Base-by-base conservation (phyloP, 1,140 invertebrate species). In the Trissolcus basalis region DNA sequence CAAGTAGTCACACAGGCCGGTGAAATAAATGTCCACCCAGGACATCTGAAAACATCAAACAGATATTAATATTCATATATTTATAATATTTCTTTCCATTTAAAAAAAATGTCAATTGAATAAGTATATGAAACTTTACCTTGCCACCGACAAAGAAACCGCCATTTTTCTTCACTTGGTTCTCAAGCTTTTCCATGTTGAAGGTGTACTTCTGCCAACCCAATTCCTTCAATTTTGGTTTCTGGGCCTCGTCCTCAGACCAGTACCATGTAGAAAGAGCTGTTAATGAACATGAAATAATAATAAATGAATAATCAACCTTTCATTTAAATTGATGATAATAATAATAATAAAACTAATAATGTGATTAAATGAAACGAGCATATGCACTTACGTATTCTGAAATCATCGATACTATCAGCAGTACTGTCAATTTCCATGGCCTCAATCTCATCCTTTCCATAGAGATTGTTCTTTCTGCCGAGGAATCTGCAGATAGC, bases 121-220 rank as follows among this genome's bases (percentile, higher is more conserved):
- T n/a, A n/a, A n/a, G n/a, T n/a, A n/a, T n/a, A n/a, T n/a, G n/a
- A 78, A 71, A 48, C 13, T 39, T 11, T 39, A 89, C 89, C 78
- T 89, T 83, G 51, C 88, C 87, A 45, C 89, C 88, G 7, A 91
- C 85, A 9, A 90, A 86, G 32, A 86, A 88, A 33, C 88, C 88
- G 0, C 81, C 85, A 51, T 91, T 91, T 19, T 85, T 82, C 44
- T 87, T 83, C 0, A 88, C 80, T 59, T 85, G 76, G 6, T 82
- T 78, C 53, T 91, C 89, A 9, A 90, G 85, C 64, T 84, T 89
- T 10, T 83, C 79, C 56, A 91, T 70, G 12, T 82, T 87, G 14
- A 83, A 86, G 4, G 85, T 85, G 41, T 72, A 53, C 51, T 82
- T 80, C 13, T 78, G 61, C 49, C 79, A 44, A 9, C 81, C 78